phyloP scores from a whole-genome alignment of 2,888 invertebrate genomes.

The Hetaerina titia region DNA sequence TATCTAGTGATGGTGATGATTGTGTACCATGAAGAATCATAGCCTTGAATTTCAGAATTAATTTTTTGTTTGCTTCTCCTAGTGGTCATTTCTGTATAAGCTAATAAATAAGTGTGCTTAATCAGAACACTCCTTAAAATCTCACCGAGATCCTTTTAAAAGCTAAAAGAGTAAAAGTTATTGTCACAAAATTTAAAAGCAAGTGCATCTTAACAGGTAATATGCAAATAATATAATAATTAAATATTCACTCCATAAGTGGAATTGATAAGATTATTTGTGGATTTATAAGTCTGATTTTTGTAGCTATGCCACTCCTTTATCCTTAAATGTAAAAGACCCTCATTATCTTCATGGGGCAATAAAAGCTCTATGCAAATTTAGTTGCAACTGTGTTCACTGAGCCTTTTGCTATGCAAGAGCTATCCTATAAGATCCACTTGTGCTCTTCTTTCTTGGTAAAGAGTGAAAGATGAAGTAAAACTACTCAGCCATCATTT shows the following conservation, averaged over 20 bases:
- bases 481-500: constrained; percentile 3
- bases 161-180: no score
- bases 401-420: background rate
- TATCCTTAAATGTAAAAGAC: background rate
- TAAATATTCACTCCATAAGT: background rate
- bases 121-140: no score
- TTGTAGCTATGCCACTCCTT: background rate
- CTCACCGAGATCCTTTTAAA: no score
- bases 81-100: no score
- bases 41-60: background rate
- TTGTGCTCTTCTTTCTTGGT: background rate
- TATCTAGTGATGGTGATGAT: background rate
- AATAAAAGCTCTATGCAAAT: background rate
- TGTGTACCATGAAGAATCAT: background rate
- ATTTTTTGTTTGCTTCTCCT: background rate
- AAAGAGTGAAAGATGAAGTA: background rate
- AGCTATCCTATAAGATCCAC: background rate
- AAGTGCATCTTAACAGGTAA: no score
- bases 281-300: background rate
- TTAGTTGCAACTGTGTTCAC: background rate
- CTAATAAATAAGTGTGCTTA: no score
- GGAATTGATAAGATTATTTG: background rate
- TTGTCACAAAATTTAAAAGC: no score
- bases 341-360: background rate
- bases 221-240: no score